Percentiles rank a stretch among this genome's conserved stretches.
Conservation (phyloP, 2,888 invertebrate species). For the Ypsolopha sequella region DNA sequence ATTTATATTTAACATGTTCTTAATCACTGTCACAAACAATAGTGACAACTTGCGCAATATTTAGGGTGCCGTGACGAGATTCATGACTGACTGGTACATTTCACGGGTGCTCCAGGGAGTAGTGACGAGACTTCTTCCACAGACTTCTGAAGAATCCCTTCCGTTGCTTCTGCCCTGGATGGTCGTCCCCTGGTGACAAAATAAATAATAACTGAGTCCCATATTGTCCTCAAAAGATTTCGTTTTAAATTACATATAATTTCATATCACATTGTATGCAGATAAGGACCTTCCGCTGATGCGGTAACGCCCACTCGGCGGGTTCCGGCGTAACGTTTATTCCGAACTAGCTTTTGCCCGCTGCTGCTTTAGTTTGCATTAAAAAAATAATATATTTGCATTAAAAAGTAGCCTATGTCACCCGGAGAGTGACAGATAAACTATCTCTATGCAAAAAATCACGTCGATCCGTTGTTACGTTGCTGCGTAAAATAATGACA, state of each 20-base stretch:
- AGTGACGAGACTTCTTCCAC: constrained; percentile 90
- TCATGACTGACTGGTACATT: constrained; percentile 20
- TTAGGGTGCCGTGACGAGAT: not conserved
- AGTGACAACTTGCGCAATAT: not conserved
- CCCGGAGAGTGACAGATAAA: too few species aligned
- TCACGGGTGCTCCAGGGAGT: constrained; percentile 89
- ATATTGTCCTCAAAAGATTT: not conserved
- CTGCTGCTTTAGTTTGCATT: too few species aligned
- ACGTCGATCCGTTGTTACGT: too few species aligned
- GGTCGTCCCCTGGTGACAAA: constrained; percentile 74
- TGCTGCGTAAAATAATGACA: too few species aligned
- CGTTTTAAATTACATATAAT: not conserved
- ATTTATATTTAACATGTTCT: not conserved
- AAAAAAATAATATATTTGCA: too few species aligned
- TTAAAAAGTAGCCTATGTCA: too few species aligned
- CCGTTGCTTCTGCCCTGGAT: constrained; percentile 79
- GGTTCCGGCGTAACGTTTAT: not conserved
- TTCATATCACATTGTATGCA: constrained; percentile 5
- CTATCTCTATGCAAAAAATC: too few species aligned
- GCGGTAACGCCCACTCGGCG: not conserved
- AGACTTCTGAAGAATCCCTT: constrained; percentile 91
- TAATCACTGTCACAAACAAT: not conserved
- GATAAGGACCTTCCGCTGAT: constrained; percentile 6
- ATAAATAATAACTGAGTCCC: constrained; percentile 6
- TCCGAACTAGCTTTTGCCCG: too few species aligned